Conservation (phyloP, 92 coral and sea anemone genomes). For the Muricea muricata region DNA sequence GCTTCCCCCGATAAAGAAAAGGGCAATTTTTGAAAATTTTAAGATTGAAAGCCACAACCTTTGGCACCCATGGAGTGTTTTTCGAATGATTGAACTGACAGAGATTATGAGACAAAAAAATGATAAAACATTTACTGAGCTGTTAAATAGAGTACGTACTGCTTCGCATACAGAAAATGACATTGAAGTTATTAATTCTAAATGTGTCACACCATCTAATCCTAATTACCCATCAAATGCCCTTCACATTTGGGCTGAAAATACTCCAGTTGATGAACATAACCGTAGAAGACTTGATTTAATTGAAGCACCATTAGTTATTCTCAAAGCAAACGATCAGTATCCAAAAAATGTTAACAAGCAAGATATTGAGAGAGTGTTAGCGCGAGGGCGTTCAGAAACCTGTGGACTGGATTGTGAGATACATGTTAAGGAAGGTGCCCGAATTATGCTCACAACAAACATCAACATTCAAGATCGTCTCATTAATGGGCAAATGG, state of each 20-base stretch:
- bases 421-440: neutral
- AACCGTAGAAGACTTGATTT: neutral
- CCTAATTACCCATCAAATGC: neutral
- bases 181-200: neutral
- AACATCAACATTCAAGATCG: too few relatives aligned
- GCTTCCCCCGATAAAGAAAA: too few relatives aligned
- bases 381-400: neutral
- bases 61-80: too few relatives aligned
- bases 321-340: constrained; percentile 10
- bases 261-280: neutral
- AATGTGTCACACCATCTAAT: neutral
- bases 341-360: neutral
- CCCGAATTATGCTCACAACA: neutral
- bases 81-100: too few relatives aligned
- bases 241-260: constrained; percentile 15
- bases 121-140: neutral
- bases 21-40: too few relatives aligned
- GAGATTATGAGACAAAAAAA: neutral
- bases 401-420: neutral
- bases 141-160: neutral
- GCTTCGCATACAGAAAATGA: neutral
- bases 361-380: neutral
- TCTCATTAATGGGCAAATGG: neutral
- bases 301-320: neutral
- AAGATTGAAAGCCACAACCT: too few relatives aligned